Evolutionary conservation across 2,797 vertebrate genomes (phyloP), one percentile per base, ranked within the genome.

Genomic region (Sebastes nivosus): DNA sequence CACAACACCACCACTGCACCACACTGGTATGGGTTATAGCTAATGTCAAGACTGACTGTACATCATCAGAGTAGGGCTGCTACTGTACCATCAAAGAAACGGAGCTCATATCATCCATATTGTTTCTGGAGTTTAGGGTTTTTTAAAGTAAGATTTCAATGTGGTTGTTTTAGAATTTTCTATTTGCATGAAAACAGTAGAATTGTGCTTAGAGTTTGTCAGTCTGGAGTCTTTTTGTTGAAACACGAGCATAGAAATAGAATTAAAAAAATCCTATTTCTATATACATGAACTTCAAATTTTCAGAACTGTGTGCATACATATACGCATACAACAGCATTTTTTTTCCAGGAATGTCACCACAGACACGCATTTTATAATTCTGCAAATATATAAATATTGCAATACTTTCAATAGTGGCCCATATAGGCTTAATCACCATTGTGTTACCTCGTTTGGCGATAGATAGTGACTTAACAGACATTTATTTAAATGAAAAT

Each of bases 1-100:
- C 59, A 63, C 70, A 74, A 54, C 85, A 69, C 58, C 85, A 75
- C 72, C 75, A 82, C 85, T 82, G 83, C 81, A 86, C 38, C 79
- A 70, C 67, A 57, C 29, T 76, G 77, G n/a, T 29, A 38, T 22
- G 71, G 30, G 25, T 72, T 71, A 27, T 6, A 52, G 36, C 34
- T 42, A 57, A 71, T 66, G 73, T 59, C 27, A 64, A 68, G 66
- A 46, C 38, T 12, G 54, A 24, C 32, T 72, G 32, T 18, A 34
- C 34, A 20, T 32, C 13, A 79, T 68, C 14, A 55, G 61, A 46
- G 42, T 18, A 36, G 8, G 4, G 25, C 46, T 16, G 59, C n/a
- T 16, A 10, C 34, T 36, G 34, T 36, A 36, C 34, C 34, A 36
- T 36, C 34, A 36, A 36, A 24, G 5, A 54, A 3, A 24, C 8